phyloP scores from a whole-genome alignment of 1,140 invertebrate species.

The Aplysia californica region DNA sequence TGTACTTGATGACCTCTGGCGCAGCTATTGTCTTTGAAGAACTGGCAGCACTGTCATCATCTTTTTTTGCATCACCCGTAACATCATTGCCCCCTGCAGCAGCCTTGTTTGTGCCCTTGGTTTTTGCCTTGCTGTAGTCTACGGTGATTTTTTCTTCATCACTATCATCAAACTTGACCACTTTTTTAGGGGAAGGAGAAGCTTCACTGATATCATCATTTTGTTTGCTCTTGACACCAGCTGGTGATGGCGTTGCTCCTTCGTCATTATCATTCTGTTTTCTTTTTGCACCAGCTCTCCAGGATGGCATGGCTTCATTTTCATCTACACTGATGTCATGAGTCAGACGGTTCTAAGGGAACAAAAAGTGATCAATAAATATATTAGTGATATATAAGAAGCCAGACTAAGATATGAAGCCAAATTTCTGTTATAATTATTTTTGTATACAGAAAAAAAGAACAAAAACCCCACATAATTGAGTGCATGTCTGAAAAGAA shows the following conservation, averaged over 20 bases:
- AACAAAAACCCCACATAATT: background rate
- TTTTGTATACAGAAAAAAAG: background rate
- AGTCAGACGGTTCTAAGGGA: constrained; percentile 14
- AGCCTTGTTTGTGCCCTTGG: background rate
- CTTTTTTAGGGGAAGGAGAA: background rate
- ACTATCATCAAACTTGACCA: background rate
- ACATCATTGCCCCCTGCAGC: background rate
- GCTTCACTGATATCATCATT: background rate
- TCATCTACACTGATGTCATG: constrained; percentile 29
- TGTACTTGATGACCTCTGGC: constrained; percentile 2
- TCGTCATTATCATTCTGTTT: constrained; percentile 25
- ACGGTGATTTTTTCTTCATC: constrained; percentile 12
- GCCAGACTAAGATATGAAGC: background rate
- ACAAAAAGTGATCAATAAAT: background rate
- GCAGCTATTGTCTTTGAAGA: background rate
- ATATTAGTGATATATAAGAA: background rate
- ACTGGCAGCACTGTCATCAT: background rate
- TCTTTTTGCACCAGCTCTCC: constrained; percentile 21
- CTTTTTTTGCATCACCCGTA: too few relatives aligned
- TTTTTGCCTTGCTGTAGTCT: background rate
- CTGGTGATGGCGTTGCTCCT: background rate
- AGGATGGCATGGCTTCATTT: background rate
- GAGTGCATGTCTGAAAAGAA: background rate
- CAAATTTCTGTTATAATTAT: background rate
- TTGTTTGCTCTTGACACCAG: background rate